Evolutionary conservation across 2,888 invertebrate species (phyloP), one percentile per base, ranked within the genome.

Genomic region (Tetramorium bicarinatum): DNA sequence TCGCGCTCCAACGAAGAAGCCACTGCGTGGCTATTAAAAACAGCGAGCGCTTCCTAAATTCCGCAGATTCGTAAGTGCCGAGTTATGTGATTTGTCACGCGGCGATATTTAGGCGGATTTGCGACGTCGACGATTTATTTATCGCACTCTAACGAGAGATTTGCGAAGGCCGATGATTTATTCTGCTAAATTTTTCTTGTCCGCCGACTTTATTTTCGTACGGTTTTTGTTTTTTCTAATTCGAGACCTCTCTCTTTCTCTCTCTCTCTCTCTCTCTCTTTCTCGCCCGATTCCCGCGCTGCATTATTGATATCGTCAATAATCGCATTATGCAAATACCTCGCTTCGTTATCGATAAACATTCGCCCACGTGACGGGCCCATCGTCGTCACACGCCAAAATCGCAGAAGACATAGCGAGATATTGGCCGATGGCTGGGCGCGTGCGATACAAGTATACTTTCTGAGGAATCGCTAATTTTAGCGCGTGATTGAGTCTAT

Each of bases 41-140:
- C 87, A 89, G 83, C 88, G 82, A 82, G 41, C 83, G 89, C 86
- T 91, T 91, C 91, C 90, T 91, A 91, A 91, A 91, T 91, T 88
- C 86, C 87, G 87, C 85, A 83, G 87, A 89, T 91, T 91, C 91
- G 91, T 91, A 89, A 90, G 89, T 89, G 89, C 71, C 76, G 84
- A 91, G 91, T 88, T 87, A 91, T 91, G 88, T 89, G 90, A 49
- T 72, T 80, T 34, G 90, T 85, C 83, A 85, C 85, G 80, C 82
- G 54, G 85, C 67, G 81, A 91, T 88, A 91, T 89, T 89, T 91
- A 85, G 87, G 75, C 34, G 47, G 38, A 71, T 71, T 67, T 71
- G 29, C 29, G 79, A 80, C 47, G 47, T 79, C 56, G 56, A 25
- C 56, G 47, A 71, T 47, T 66, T 64, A 59, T 71, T 59, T 80